Conservation (phyloP, 2,888 invertebrate species). For the Dorcus hopei region DNA sequence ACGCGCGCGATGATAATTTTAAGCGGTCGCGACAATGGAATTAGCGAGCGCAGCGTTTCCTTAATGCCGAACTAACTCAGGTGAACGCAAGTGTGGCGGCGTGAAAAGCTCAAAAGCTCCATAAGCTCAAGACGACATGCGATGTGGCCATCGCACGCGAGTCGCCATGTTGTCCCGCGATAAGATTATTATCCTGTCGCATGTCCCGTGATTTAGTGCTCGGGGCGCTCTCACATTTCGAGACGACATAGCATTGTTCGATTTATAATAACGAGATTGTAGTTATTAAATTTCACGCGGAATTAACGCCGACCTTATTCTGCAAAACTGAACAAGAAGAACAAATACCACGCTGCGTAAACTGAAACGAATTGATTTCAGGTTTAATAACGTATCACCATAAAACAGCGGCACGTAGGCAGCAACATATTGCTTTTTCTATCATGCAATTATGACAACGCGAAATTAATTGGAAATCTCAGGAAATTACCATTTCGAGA, state of each 20-base stretch:
- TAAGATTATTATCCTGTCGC: constrained; percentile 50
- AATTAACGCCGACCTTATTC: too few relatives aligned
- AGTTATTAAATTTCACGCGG: constrained; percentile 11
- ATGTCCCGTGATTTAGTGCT: constrained; percentile 44
- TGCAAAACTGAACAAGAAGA: too few relatives aligned
- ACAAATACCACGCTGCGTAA: too few relatives aligned
- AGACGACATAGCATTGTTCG: neutral
- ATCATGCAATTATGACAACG: too few relatives aligned
- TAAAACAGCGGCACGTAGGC: too few relatives aligned
- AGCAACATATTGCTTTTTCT: too few relatives aligned
- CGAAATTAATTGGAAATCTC: too few relatives aligned
- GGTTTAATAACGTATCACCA: too few relatives aligned
- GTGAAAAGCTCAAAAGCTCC: constrained; percentile 19
- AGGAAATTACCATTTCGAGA: too few relatives aligned
- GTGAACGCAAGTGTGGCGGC: constrained; percentile 9
- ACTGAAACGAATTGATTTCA: too few relatives aligned
- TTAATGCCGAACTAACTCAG: neutral
- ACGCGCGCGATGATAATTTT: too few relatives aligned
- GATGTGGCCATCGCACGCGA: constrained; percentile 51
- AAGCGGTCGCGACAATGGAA: too few relatives aligned
- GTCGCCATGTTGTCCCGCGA: constrained; percentile 49
- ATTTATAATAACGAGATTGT: constrained; percentile 3
- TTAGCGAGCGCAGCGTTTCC: neutral
- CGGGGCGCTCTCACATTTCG: constrained; percentile 22
- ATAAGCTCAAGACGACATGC: constrained; percentile 42